A percentile compares a stretch with the other conserved stretches of the same genome.
These are phyloP conservation scores for Xerus rutilus DNA, from an alignment of 2,797 vertebrate species.

Conservation along the genomic window DNA sequence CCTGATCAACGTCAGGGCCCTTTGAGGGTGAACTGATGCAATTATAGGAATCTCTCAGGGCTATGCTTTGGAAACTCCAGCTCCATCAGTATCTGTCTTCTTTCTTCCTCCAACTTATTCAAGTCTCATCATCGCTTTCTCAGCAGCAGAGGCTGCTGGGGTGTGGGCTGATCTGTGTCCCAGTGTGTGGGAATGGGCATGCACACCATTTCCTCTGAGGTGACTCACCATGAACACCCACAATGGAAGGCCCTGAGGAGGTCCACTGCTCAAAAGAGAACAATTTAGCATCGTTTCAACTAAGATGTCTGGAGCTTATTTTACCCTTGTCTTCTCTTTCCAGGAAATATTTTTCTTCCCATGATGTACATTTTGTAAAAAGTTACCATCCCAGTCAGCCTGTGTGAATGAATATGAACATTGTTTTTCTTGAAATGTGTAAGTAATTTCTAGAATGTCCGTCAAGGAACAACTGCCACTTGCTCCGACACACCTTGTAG, in stretches of 20 bases:
- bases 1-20: background rate
- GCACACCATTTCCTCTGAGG: background rate
- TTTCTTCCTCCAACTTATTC: background rate
- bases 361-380: background rate
- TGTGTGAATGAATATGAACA: background rate
- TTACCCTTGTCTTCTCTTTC: background rate
- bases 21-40: background rate
- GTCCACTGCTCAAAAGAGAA: background rate
- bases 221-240: background rate
- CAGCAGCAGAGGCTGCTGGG: background rate
- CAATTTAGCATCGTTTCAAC: background rate
- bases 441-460: background rate
- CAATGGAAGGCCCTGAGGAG: background rate
- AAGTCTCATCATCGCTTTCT: background rate
- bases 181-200: background rate
- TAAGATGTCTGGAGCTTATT: background rate
- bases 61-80: background rate
- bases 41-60: background rate
- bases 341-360: conserved; percentile 53
- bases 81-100: background rate
- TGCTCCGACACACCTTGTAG: background rate
- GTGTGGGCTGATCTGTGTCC: background rate
- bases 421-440: background rate
- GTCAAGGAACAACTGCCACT: too few relatives aligned
- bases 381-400: background rate